Evolutionary conservation across 2,113 vertebrate species (phyloP).

Genomic region (Rhea americana): DNA sequence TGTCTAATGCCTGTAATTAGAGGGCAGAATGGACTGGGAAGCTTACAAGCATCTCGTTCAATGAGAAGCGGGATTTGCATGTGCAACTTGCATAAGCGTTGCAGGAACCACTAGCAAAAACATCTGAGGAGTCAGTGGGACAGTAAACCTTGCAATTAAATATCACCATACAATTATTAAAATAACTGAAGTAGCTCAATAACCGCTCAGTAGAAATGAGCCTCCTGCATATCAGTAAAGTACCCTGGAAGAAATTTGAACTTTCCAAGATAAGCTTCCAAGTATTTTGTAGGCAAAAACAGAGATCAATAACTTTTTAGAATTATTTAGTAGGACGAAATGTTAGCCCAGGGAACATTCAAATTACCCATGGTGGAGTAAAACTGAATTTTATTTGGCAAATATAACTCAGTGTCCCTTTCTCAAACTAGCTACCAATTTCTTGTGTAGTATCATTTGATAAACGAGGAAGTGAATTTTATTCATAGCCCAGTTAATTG

Average conservation of each 20-base stretch:
- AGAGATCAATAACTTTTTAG: not conserved
- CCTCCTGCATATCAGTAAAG: not conserved
- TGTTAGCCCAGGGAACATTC: not conserved
- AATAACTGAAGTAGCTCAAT: slow-evolving; percentile 28
- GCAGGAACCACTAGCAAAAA: slow-evolving; percentile 27
- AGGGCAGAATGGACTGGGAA: slow-evolving; percentile 44
- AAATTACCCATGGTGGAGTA: not conserved
- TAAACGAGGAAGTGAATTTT: not conserved
- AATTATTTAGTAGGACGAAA: not conserved
- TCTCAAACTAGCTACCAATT: not conserved
- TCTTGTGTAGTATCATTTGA: not conserved
- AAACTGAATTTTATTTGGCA: not conserved
- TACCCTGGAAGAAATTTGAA: not conserved
- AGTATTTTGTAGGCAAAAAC: not conserved
- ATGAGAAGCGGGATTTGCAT: slow-evolving; percentile 31
- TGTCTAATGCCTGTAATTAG: slow-evolving; percentile 63
- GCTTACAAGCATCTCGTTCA: slow-evolving; percentile 45
- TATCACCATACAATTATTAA: not conserved
- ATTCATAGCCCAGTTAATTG: not conserved
- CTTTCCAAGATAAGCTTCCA: not conserved
- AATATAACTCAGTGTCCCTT: not conserved
- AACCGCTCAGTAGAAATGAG: not conserved
- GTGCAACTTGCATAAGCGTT: not conserved
- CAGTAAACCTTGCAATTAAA: slow-evolving; percentile 31
- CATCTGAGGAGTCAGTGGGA: not conserved